These are phyloP conservation scores for Temnothorax unifasciatus DNA, from an alignment of 2,888 invertebrate genomes.

Conservation along the genomic window DNA sequence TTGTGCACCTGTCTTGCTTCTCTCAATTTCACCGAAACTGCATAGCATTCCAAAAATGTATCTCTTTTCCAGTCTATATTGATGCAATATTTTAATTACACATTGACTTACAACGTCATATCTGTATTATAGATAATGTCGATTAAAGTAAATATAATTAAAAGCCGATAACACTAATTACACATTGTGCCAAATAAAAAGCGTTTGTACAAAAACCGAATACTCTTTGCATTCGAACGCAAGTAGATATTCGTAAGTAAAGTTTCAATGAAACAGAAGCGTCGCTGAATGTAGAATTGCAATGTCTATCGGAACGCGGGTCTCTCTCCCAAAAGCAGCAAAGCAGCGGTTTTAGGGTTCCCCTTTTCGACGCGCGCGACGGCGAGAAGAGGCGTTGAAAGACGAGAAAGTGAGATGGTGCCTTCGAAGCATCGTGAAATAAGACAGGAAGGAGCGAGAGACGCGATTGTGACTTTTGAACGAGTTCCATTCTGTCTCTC, in stretches of 20 bases:
- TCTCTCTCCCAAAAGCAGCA: constrained; percentile 51
- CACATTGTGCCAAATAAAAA: not conserved
- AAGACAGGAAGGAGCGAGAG: constrained; percentile 66
- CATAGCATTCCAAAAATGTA: not conserved
- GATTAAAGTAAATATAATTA: not conserved
- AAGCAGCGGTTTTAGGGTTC: constrained; percentile 52
- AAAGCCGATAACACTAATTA: not conserved
- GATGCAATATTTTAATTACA: not conserved
- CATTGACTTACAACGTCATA: not conserved
- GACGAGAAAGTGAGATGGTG: constrained; percentile 41
- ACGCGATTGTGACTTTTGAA: constrained; percentile 81
- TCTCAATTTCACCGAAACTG: not conserved
- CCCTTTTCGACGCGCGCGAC: constrained; percentile 57
- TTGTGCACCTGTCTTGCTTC: not conserved
- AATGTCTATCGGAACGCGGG: constrained; percentile 53
- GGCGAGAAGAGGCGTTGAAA: constrained; percentile 54
- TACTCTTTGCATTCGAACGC: not conserved
- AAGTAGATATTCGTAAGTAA: not conserved
- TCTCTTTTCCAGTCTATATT: not conserved
- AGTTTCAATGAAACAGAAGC: constrained; percentile 17
- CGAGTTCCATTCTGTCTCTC: constrained; percentile 79
- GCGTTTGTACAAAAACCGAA: not conserved
- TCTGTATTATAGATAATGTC: not conserved
- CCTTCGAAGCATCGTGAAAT: constrained; percentile 34
- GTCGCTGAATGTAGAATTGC: constrained; percentile 32